Evolutionary conservation across 2,888 invertebrate genomes (phyloP).

Genomic region (Drosophila infuscata): DNA sequence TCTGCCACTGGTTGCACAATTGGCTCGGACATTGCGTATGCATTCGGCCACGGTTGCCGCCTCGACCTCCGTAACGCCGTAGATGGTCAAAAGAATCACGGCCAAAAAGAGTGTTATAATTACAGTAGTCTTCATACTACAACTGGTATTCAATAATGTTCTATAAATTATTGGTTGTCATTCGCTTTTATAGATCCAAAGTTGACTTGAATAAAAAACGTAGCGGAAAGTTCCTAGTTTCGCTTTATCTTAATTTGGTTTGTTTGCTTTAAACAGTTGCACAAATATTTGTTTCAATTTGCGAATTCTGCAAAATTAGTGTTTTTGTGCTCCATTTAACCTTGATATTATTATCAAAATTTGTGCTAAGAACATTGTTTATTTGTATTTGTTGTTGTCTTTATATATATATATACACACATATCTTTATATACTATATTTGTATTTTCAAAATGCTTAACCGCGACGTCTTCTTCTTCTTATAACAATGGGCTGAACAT

Average conservation of each 20-base stretch:
- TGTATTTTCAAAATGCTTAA: conserved; percentile 15
- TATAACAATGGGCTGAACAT: conserved; percentile 44
- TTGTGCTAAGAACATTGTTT: neutral
- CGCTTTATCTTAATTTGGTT: neutral
- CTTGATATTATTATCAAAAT: neutral
- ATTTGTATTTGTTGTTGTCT: neutral
- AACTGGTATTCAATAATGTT: neutral
- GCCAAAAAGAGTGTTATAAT: neutral
- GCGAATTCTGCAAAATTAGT: neutral
- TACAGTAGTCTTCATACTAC: neutral
- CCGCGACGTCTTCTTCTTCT: conserved; percentile 40
- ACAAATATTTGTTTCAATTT: conserved; percentile 22
- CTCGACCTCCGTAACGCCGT: too few species aligned
- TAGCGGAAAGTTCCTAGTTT: neutral
- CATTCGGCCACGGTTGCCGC: neutral
- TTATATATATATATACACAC: neutral
- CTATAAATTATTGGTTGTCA: too few species aligned
- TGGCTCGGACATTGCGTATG: neutral
- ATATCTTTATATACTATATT: neutral
- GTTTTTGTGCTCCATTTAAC: neutral
- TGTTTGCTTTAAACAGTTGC: conserved; percentile 15
- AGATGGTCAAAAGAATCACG: neutral
- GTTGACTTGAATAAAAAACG: neutral
- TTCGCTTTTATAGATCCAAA: neutral
- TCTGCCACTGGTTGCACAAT: neutral